phyloP scores from a whole-genome alignment of 2,113 vertebrate species.

The Ochotona curzoniae region DNA sequence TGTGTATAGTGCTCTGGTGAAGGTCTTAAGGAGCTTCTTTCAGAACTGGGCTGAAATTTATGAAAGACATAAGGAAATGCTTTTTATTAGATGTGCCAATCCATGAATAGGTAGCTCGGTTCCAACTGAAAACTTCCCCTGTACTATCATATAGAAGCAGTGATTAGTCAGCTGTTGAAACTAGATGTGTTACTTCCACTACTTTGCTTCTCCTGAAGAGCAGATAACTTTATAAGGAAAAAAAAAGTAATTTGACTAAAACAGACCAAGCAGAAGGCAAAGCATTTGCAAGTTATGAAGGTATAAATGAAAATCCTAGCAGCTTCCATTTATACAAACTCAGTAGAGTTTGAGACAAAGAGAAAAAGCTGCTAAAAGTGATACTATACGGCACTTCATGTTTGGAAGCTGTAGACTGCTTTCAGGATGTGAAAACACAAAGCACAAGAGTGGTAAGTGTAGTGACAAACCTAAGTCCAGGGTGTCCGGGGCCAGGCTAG shows the following conservation, averaged over 20 bases:
- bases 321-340: slow-evolving; percentile 19
- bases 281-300: slow-evolving; percentile 24
- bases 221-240: slow-evolving; percentile 49
- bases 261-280: slow-evolving; percentile 26
- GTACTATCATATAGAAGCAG: background rate
- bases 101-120: slow-evolving; percentile 56
- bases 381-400: background rate
- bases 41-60: slow-evolving; percentile 6
- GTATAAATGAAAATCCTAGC: slow-evolving; percentile 65
- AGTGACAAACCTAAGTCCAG: background rate
- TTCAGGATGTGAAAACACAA: background rate
- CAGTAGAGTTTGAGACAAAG: slow-evolving; percentile 11
- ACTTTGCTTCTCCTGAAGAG: slow-evolving; percentile 60
- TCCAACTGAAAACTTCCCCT: slow-evolving; percentile 28
- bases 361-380: background rate
- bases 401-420: background rate
- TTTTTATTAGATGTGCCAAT: background rate
- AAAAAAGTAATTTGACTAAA: slow-evolving; percentile 58
- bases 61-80: slow-evolving; percentile 20
- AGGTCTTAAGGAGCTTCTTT: slow-evolving; percentile 3
- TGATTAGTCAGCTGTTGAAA: slow-evolving; percentile 53
- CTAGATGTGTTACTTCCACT: slow-evolving; percentile 60
- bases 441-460: background rate
- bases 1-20: background rate
- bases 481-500: background rate